These are phyloP conservation scores for Platypus cylindrus DNA, from an alignment of 2,888 invertebrate species.

Conservation along the genomic window DNA sequence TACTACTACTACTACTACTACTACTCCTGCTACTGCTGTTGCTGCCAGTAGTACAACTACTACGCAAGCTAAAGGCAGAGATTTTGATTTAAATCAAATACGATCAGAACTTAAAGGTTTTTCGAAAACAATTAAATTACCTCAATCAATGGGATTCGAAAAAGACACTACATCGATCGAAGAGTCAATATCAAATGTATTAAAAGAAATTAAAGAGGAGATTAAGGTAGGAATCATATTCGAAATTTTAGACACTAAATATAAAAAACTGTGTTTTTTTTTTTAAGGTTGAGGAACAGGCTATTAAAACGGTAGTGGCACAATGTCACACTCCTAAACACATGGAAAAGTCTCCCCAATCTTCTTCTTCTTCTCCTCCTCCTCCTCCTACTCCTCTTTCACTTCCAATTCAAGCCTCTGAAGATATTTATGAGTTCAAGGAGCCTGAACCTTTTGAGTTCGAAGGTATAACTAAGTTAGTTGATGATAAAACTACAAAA, in stretches of 20 bases:
- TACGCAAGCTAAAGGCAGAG: constrained; percentile 47
- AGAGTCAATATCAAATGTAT: constrained; percentile 16
- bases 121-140: constrained; percentile 40
- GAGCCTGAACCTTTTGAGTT: constrained; percentile 82
- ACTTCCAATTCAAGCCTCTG: constrained; percentile 25
- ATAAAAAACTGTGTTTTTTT: too few relatives aligned
- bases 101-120: constrained; percentile 74
- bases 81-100: constrained; percentile 75
- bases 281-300: too few relatives aligned
- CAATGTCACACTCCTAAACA: background rate
- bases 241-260: too few relatives aligned
- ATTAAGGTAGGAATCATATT: constrained; percentile 17
- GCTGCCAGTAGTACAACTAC: too few relatives aligned
- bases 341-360: constrained; percentile 4
- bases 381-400: constrained; percentile 10
- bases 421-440: constrained; percentile 78
- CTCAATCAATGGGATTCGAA: constrained; percentile 23
- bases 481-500: constrained; percentile 30
- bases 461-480: constrained; percentile 45
- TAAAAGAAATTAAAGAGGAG: constrained; percentile 15
- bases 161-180: constrained; percentile 30
- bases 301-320: background rate
- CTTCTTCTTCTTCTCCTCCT: background rate
- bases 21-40: too few relatives aligned
- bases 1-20: too few relatives aligned